These are phyloP conservation scores for Oplegnathus fasciatus DNA, from an alignment of 2,113 vertebrate genomes.

Conservation along the genomic window DNA sequence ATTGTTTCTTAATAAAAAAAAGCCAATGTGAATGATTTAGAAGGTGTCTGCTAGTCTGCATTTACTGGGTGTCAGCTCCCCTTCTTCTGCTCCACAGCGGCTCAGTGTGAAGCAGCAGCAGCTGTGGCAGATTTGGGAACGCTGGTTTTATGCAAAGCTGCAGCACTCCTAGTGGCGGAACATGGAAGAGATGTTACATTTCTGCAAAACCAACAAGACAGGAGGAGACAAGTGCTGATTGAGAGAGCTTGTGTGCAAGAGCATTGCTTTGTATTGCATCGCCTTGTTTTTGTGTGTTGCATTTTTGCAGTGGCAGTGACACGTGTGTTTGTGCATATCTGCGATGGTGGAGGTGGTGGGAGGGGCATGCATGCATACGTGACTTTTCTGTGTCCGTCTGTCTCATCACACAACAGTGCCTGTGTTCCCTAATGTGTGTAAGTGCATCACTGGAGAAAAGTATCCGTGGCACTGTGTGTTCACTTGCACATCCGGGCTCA, in stretches of 20 bases:
- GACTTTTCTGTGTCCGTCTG: conserved; percentile 45
- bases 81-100: conserved; percentile 45
- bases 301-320: conserved; percentile 26
- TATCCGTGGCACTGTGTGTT: conserved; percentile 20
- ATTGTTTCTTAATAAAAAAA: conserved; percentile 68
- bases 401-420: conserved; percentile 44
- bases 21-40: conserved; percentile 67
- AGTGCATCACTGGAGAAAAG: conserved; percentile 36
- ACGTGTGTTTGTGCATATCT: conserved; percentile 19
- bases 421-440: conserved; percentile 26
- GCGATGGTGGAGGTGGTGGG: background rate
- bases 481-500: conserved; percentile 16
- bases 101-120: conserved; percentile 65
- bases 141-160: conserved; percentile 73
- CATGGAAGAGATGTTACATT: conserved; percentile 10
- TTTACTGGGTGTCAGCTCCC: conserved; percentile 70
- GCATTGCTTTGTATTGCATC: conserved; percentile 26
- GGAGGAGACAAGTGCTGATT: conserved; percentile 50
- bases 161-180: conserved; percentile 76
- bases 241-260: conserved; percentile 30
- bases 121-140: conserved; percentile 50
- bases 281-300: conserved; percentile 54
- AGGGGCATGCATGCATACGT: conserved; percentile 6
- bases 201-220: conserved; percentile 55
- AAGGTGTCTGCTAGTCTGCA: conserved; percentile 64